phyloP scores from a whole-genome alignment of 1,140 invertebrate species.

The Hylyphantes graminicola region DNA sequence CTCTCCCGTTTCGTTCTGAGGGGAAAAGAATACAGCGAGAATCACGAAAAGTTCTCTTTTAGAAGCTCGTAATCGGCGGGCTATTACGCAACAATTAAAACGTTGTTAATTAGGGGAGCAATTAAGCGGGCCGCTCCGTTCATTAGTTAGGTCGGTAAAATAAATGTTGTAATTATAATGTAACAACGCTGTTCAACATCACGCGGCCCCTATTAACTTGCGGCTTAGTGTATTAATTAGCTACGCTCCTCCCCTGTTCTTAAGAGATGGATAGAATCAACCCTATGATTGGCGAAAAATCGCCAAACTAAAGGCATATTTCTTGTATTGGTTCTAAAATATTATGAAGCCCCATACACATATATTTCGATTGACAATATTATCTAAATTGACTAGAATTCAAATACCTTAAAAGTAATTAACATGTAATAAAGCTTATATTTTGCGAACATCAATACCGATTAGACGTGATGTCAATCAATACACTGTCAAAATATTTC shows the following conservation, averaged over 20 bases:
- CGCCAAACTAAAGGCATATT: too few species aligned
- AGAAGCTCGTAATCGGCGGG: conserved; percentile 44
- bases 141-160: conserved; percentile 59
- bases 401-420: too few species aligned
- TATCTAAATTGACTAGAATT: too few species aligned
- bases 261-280: not conserved
- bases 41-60: conserved; percentile 47
- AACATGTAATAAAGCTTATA: too few species aligned
- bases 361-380: too few species aligned
- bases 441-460: too few species aligned
- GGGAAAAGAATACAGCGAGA: not conserved
- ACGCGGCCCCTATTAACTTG: conserved; percentile 55
- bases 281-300: too few species aligned
- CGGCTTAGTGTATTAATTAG: conserved; percentile 56
- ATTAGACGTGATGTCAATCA: too few species aligned
- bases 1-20: too few species aligned
- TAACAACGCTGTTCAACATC: conserved; percentile 59
- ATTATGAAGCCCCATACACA: too few species aligned
- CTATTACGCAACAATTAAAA: conserved; percentile 60
- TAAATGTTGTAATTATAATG: conserved; percentile 60
- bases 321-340: too few species aligned
- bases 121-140: conserved; percentile 49
- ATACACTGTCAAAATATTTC: too few species aligned
- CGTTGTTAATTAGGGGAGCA: conserved; percentile 59
- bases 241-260: not conserved